A percentile compares a stretch with the other conserved stretches of the same genome.
phyloP scores from a whole-genome alignment of 2,797 vertebrate species.

The Pseudochirops cupreus region DNA sequence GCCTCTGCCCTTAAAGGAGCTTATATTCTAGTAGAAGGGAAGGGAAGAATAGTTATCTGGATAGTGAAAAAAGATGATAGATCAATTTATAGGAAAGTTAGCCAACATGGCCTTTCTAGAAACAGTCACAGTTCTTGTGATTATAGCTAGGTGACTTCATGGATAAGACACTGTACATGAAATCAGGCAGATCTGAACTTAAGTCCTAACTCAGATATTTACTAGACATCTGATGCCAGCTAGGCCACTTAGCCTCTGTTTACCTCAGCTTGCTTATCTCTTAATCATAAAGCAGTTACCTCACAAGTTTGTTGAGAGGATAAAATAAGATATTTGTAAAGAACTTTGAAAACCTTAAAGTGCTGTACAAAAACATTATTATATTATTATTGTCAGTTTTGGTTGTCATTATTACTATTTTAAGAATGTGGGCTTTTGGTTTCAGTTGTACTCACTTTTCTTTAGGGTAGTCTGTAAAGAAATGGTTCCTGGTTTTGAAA shows the following conservation, averaged over 20 bases:
- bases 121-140: too few species aligned
- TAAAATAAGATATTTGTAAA: neutral
- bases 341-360: neutral
- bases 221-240: neutral
- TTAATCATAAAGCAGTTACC: neutral
- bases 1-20: neutral
- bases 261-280: neutral
- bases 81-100: neutral
- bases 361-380: neutral
- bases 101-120: too few species aligned
- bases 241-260: neutral
- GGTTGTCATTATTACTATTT: neutral
- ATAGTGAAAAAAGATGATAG: neutral
- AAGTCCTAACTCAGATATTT: neutral
- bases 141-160: neutral
- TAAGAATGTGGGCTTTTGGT: neutral
- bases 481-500: neutral
- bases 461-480: neutral
- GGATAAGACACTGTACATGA: neutral
- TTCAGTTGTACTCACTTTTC: neutral
- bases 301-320: neutral
- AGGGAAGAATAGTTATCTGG: neutral
- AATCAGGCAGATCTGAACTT: neutral
- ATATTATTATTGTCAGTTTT: neutral
- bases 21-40: neutral